Base-by-base conservation (phyloP, 2,797 vertebrate species). In the Oreonectes daqikongensis region DNA sequence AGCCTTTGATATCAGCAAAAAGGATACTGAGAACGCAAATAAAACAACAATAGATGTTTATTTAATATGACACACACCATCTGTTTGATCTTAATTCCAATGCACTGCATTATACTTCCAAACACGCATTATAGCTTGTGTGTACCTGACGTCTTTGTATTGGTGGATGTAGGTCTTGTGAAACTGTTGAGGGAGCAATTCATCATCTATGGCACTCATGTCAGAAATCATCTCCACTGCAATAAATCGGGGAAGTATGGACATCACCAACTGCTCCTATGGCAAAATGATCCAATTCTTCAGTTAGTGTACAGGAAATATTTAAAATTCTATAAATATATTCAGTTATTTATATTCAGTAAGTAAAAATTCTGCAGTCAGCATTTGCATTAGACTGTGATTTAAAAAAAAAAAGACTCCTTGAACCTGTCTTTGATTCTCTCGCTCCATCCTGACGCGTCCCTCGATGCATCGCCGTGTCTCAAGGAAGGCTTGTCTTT, bases 1-100 rank as follows among this genome's bases (percentile, higher is more conserved):
- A 94, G 71, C 92, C 92, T 75, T 93, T 92, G 67, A 94, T 94
- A 77, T 93, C 92, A 84, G 92, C 92, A 85, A 93, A 93, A 73
- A 94, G 89, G 72, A 93, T 93, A 80, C 93, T 94, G 73, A 82
- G 50, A 79, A 9, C 10, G 28, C 22, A 52, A 38, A 32, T 17
- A 40, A 57, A 28, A 28, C 38, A 44, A 61, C 9, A 24, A 46
- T 20, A 12, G 8, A 15, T 46, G 24, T 17, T 59, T 3, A 57
- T 32, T 50, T 52, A 20, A 35, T 12, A 15, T 42, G 10, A 12
- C 3, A 15, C 14, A 22, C 26, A 30, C 18, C 17, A 64, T 20
- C 32, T 24, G 11, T 30, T 0, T 28, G 1, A 28, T 11, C 20
- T 52, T 14, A 52, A 64, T n/a, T 35, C 10, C 9, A 35, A 61